phyloP scores from a whole-genome alignment of 23 tunicate species.

The Halocynthia roretzi region DNA sequence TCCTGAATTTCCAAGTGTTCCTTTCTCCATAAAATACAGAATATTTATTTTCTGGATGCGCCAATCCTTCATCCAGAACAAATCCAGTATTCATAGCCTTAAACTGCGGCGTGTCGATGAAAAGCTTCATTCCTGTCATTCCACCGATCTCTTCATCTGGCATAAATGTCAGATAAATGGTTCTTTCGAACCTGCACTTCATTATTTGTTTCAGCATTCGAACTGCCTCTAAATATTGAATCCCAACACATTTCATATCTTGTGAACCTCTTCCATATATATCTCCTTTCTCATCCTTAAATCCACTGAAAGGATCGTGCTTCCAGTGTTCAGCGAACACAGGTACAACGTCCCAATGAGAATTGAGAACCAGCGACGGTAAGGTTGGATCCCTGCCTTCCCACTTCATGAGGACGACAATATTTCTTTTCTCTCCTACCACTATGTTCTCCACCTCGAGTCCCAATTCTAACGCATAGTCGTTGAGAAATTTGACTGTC shows the following conservation, averaged over 20 bases:
- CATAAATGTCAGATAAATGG: slow-evolving; percentile 52
- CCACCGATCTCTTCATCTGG: slow-evolving; percentile 98
- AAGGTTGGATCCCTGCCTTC: slow-evolving; percentile 63
- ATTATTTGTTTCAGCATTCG: slow-evolving; percentile 44
- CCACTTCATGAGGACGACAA: slow-evolving; percentile 64
- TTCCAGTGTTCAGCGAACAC: slow-evolving; percentile 84
- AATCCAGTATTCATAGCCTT: slow-evolving; percentile 61
- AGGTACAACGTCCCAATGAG: slow-evolving; percentile 96
- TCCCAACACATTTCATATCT: slow-evolving; percentile 98
- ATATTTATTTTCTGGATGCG: slow-evolving; percentile 63
- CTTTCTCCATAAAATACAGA: slow-evolving; percentile 83
- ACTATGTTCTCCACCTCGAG: slow-evolving; percentile 6
- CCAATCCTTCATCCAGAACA: slow-evolving; percentile 90
- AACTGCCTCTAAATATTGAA: slow-evolving; percentile 90
- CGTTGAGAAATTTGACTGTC: slow-evolving; percentile 37
- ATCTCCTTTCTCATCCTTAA: slow-evolving; percentile 81
- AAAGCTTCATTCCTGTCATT: slow-evolving; percentile 50
- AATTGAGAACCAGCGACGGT: slow-evolving; percentile 66
- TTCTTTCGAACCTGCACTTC: slow-evolving; percentile 24
- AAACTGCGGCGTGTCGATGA: slow-evolving; percentile 56
- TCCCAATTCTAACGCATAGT: slow-evolving; percentile 48
- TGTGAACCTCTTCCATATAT: slow-evolving; percentile 93
- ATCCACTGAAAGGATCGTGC: slow-evolving; percentile 76
- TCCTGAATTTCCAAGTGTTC: slow-evolving; percentile 59
- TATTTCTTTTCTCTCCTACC: not conserved